These are phyloP conservation scores for Zoanthus gigantus DNA, from an alignment of 92 coral and sea anemone genomes.

Conservation along the genomic window DNA sequence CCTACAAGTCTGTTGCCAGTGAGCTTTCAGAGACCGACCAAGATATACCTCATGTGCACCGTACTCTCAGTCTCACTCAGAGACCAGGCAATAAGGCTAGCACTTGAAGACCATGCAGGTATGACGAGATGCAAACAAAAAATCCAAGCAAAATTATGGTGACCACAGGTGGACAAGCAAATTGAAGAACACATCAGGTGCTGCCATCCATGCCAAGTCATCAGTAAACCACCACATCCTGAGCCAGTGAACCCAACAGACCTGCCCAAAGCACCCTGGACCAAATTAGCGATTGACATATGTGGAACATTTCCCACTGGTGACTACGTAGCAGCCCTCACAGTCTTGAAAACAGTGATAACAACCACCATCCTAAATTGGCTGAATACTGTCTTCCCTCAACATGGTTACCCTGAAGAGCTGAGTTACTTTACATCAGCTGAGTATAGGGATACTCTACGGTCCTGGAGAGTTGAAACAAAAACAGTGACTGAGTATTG, in stretches of 20 bases:
- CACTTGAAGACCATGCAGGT: slow-evolving; percentile 65
- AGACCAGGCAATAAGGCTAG: background rate
- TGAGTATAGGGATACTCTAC: slow-evolving; percentile 59
- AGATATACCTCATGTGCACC: slow-evolving; percentile 40
- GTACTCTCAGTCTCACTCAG: slow-evolving; percentile 21
- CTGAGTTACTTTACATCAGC: slow-evolving; percentile 61
- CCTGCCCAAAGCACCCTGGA: slow-evolving; percentile 15
- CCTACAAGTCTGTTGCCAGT: slow-evolving; percentile 35
- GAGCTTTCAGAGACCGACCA: slow-evolving; percentile 56
- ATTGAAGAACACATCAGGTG: slow-evolving; percentile 51
- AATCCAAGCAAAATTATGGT: slow-evolving; percentile 57
- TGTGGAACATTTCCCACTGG: slow-evolving; percentile 23
- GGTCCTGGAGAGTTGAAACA: slow-evolving; percentile 4
- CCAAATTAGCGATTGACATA: slow-evolving; percentile 9
- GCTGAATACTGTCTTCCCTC: slow-evolving; percentile 55
- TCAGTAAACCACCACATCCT: slow-evolving; percentile 6
- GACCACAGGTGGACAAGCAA: slow-evolving; percentile 64
- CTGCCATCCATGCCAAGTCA: slow-evolving; percentile 42
- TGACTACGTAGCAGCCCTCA: background rate
- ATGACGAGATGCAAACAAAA: slow-evolving; percentile 64
- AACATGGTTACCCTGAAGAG: slow-evolving; percentile 56
- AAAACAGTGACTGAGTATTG: slow-evolving; percentile 50
- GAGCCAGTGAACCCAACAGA: slow-evolving; percentile 19
- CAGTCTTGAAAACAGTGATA: slow-evolving; percentile 2
- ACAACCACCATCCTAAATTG: slow-evolving; percentile 20